Percentiles rank a stretch among this genome's conserved stretches.
These are phyloP conservation scores for Paracentrotus lividus DNA, from an alignment of 53 echinoderm and acorn worm species.

Conservation along the genomic window DNA sequence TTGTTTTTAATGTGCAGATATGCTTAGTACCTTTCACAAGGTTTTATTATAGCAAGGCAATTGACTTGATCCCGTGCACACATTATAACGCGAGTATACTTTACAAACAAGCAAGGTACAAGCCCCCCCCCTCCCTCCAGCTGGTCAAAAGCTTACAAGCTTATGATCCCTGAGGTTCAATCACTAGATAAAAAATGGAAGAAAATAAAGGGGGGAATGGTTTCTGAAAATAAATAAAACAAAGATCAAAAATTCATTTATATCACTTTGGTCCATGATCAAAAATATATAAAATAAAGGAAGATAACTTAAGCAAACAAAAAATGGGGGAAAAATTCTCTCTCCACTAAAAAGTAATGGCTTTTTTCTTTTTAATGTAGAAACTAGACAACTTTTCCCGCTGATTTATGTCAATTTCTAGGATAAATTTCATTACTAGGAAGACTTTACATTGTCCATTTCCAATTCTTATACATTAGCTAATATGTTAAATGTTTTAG, in stretches of 20 bases:
- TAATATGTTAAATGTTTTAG: background rate
- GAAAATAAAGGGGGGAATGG: slow-evolving; percentile 22
- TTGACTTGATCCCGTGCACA: too few relatives aligned
- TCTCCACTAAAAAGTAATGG: background rate
- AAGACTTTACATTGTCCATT: background rate
- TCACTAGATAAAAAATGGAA: background rate
- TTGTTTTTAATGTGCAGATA: too few relatives aligned
- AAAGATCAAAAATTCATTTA: background rate
- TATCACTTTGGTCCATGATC: slow-evolving; percentile 17
- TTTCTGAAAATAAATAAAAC: background rate
- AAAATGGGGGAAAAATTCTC: background rate
- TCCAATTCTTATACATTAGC: background rate
- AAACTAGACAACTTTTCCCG: background rate
- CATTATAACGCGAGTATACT: too few relatives aligned
- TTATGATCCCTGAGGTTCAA: slow-evolving; percentile 27
- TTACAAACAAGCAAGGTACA: too few relatives aligned
- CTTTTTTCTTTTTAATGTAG: background rate
- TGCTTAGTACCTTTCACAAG: too few relatives aligned
- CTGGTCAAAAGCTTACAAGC: background rate
- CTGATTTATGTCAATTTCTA: background rate
- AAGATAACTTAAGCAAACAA: background rate
- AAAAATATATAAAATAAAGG: slow-evolving; percentile 20
- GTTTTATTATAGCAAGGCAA: too few relatives aligned
- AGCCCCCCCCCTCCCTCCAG: background rate
- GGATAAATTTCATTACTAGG: background rate